Evolutionary conservation across 2,113 vertebrate genomes (phyloP), one percentile per base, ranked within the genome.

Genomic region (Thermophis baileyi): DNA sequence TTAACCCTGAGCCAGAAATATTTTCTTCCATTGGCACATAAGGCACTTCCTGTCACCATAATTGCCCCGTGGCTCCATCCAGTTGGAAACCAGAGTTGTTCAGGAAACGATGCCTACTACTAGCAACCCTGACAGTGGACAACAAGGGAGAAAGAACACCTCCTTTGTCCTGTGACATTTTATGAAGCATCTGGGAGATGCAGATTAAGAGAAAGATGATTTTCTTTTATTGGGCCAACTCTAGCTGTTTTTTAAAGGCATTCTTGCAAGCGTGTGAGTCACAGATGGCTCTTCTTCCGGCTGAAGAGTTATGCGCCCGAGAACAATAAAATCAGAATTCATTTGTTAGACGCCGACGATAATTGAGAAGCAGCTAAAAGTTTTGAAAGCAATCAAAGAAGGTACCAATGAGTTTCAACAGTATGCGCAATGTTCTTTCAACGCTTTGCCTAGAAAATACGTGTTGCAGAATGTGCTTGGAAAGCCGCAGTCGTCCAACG

Each of bases 231-330:
- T 88, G 91, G 86, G 91, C 91, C 91, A 92, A 92, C 55, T 88
- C 91, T 88, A 40, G 91, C 86, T 63, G 86, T 88, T 88, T 69
- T 88, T 88, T 69, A 88, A 88, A 88, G 91, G 88, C 51, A n/a
- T 69, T 92, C 91, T 57, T 5, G 47, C 85, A 44, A 88, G 86
- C 86, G 30, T 69, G 47, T 9, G 57, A 69, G 86, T 35, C 47
- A 24, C 91, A 92, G 91, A 92, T 92, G 91, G 91, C 57, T 69
- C 91, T 51, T 92, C 91, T 88, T 92, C 85, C 91, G 14, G 91
- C 86, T 87, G 47, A 92, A 35, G 91, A 87, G 91, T 92, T 63
- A 92, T 40, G 86, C 69, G 85, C 91, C 8, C 7, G 91, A 88
- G 91, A 88, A 92, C 55, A 51, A 92, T 88, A 88, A 69, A 88